Percentiles rank a stretch among this genome's conserved stretches.
Evolutionary conservation across 1,140 invertebrate species (phyloP).

Genomic region (Dermatophagoides farinae): DNA sequence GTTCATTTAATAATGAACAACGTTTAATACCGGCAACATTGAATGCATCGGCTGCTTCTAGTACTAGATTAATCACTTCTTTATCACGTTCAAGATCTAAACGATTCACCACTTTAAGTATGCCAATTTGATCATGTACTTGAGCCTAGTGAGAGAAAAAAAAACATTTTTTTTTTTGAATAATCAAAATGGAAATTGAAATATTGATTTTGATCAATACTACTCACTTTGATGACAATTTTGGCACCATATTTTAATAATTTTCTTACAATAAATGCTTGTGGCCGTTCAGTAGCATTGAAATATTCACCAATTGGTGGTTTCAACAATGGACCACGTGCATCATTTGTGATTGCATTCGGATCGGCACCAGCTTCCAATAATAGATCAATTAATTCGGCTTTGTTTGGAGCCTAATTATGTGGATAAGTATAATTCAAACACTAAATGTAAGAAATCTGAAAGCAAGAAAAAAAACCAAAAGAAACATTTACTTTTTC

Average conservation of each 20-base stretch:
- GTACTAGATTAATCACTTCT: slow-evolving; percentile 1
- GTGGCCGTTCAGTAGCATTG: slow-evolving; percentile 46
- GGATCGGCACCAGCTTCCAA: slow-evolving; percentile 52
- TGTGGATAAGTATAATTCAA: background rate
- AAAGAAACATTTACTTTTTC: slow-evolving; percentile 37
- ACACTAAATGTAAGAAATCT: background rate
- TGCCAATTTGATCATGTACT: slow-evolving; percentile 5
- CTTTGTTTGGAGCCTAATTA: slow-evolving; percentile 37
- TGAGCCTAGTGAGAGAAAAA: slow-evolving; percentile 10
- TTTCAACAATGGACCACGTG: slow-evolving; percentile 30
- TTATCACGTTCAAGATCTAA: background rate
- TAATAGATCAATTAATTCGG: slow-evolving; percentile 38
- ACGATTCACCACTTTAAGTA: slow-evolving; percentile 4
- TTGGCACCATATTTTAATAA: slow-evolving; percentile 53
- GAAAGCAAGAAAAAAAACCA: too few species aligned
- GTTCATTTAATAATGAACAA: slow-evolving; percentile 2
- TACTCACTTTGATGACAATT: slow-evolving; percentile 19
- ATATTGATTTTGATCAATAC: background rate
- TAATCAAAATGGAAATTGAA: background rate
- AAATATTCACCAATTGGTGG: slow-evolving; percentile 63
- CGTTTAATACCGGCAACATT: slow-evolving; percentile 7
- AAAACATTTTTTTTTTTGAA: background rate
- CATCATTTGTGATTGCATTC: slow-evolving; percentile 50
- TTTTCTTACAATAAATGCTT: slow-evolving; percentile 42
- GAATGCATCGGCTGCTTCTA: slow-evolving; percentile 2